Evolutionary conservation across 2,113 vertebrate genomes (phyloP).

Genomic region (Pungitius pungitius): DNA sequence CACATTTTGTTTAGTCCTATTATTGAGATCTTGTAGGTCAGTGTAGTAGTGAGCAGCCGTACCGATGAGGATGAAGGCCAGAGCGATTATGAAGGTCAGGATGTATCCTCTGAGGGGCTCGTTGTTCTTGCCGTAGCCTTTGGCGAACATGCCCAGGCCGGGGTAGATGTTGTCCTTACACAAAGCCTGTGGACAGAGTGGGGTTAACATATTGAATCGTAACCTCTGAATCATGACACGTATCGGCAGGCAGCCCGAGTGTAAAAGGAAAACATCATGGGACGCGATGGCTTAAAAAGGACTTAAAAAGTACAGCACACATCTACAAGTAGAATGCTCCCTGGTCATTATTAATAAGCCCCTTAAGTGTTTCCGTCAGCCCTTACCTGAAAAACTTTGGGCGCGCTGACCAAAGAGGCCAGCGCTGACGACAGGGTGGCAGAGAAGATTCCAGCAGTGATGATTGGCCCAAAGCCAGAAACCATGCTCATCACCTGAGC

Average conservation of each 20-base stretch:
- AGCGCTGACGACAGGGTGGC: conserved; percentile 97
- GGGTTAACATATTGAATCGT: not conserved
- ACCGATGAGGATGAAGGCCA: conserved; percentile 99
- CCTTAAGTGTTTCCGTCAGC: not conserved
- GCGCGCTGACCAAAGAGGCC: conserved; percentile 97
- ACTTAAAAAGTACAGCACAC: not conserved
- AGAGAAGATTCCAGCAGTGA: conserved; percentile 97
- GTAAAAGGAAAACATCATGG: not conserved
- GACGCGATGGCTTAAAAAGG: not conserved
- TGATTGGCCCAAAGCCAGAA: conserved; percentile 94
- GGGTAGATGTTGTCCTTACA: conserved; percentile 99
- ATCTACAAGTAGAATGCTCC: not conserved
- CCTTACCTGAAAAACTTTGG: conserved; percentile 97
- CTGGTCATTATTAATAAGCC: not conserved
- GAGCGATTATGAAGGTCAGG: conserved; percentile 93
- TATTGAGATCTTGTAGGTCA: too few relatives aligned
- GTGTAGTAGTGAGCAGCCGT: conserved; percentile 18
- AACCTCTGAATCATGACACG: not conserved
- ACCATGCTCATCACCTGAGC: conserved; percentile 94
- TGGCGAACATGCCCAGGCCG: conserved; percentile 90
- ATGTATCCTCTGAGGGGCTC: conserved; percentile 96
- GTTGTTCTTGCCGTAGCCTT: conserved; percentile 98
- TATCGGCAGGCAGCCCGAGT: not conserved
- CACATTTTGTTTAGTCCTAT: not conserved
- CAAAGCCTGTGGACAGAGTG: conserved; percentile 83